phyloP scores from a whole-genome alignment of 2,888 invertebrate species.

The Carterocephalus palaemon region DNA sequence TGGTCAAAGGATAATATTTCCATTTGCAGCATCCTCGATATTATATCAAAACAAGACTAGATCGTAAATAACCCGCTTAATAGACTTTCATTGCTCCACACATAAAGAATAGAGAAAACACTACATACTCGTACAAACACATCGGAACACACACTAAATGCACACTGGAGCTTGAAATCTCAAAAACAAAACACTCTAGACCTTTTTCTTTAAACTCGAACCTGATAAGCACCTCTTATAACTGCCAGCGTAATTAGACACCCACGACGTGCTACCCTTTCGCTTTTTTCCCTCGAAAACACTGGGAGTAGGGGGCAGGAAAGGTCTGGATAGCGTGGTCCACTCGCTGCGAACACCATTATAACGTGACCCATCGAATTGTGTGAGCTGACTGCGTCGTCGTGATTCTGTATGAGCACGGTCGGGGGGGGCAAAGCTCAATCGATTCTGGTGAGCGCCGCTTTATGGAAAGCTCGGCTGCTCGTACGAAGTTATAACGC shows the following conservation, averaged over 20 bases:
- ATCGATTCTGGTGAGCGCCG: conserved; percentile 6
- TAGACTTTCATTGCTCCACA: not conserved
- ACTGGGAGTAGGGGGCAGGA: conserved; percentile 12
- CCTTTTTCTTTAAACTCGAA: conserved; percentile 26
- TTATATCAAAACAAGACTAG: too few species aligned
- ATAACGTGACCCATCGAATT: conserved; percentile 16
- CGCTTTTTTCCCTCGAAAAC: conserved; percentile 3
- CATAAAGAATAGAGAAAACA: not conserved
- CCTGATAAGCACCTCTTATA: conserved; percentile 23
- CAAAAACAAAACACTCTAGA: conserved; percentile 23
- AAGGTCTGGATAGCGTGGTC: conserved; percentile 24
- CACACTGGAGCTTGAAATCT: conserved; percentile 18
- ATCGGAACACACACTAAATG: conserved; percentile 15
- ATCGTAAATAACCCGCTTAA: not conserved
- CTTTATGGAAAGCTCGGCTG: conserved; percentile 8
- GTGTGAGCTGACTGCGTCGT: conserved; percentile 1
- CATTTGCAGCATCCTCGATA: too few species aligned
- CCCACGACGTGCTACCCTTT: not conserved
- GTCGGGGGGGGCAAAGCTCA: conserved; percentile 4
- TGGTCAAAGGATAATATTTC: too few species aligned
- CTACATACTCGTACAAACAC: conserved; percentile 5
- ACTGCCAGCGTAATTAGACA: conserved; percentile 24
- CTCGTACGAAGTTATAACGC: conserved; percentile 27
- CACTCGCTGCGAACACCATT: conserved; percentile 9
- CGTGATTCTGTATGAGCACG: conserved; percentile 1